phyloP scores from a whole-genome alignment of 2,113 vertebrate genomes.

The Nothocercus nigrocapillus region DNA sequence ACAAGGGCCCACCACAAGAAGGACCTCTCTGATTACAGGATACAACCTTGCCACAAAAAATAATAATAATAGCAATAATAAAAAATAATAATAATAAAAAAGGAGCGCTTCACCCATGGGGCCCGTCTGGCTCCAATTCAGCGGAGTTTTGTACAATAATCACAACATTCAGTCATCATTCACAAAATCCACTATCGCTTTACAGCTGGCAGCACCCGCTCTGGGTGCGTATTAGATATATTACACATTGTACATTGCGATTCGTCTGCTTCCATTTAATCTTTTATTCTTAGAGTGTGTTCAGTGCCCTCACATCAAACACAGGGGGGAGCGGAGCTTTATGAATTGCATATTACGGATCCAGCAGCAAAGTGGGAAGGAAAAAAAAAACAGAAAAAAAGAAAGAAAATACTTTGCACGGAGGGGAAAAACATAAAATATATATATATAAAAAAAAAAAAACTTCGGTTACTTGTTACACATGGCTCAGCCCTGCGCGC shows the following conservation, averaged over 20 bases:
- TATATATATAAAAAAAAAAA: background rate
- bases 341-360: background rate
- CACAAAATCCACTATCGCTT: background rate
- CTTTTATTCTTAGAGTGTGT: background rate
- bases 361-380: background rate
- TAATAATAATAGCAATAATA: background rate
- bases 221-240: background rate
- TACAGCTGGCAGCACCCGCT: background rate
- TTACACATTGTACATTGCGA: background rate
- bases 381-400: too few species aligned
- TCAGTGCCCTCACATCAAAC: background rate
- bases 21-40: background rate
- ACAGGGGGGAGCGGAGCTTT: background rate
- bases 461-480: background rate
- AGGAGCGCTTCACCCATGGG: background rate
- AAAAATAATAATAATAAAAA: background rate
- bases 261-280: background rate
- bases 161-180: background rate
- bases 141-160: background rate
- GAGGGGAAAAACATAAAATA: background rate
- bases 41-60: background rate
- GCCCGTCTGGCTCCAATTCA: background rate
- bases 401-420: background rate
- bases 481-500: background rate
- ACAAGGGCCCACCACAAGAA: background rate